Evolutionary conservation across 2,888 invertebrate genomes (phyloP), one percentile per base, ranked within the genome.

Genomic region (Caenorhabditis zanzibari): DNA sequence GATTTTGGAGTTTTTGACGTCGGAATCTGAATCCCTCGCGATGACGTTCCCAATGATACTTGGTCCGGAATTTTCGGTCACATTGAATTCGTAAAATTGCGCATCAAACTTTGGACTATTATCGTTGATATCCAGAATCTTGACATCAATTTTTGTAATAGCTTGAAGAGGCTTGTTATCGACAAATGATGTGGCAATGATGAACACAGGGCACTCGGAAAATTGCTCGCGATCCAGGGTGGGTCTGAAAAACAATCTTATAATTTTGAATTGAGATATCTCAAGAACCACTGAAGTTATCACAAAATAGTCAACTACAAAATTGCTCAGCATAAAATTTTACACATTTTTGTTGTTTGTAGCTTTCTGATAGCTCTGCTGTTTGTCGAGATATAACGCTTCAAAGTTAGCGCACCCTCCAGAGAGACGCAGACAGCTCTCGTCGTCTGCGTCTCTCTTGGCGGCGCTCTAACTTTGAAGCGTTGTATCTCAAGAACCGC

Each of bases 21-120:
- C 41, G 3, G 47, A 54, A 92, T 96, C 96, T 0, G 95, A 95
- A 93, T 97, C 97, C 22, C 95, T 95, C 0, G 97, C 96, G 93
- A 96, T 19, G 73, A 97, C 94, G 94, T 93, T 96, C 95, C 86
- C 64, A 4, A 88, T 47, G 9, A 73, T 49, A 7, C 22, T 41
- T 6, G 82, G 74, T 12, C 85, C 82, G 4, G 66, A 63, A 56
- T 81, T 91, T 79, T 88, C 82, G 19, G 58, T 61, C n/a, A 88
- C 54, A 16, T 89, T 88, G 84, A 85, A 77, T 19, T 54, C 54
- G 22, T 85, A 85, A 16, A 79, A 22, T 47, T 63, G 56, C 14
- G 72, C 47, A 6, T 69, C 61, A 96, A 98, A 98, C 92, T 95
- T 95, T 0, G 98, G 98, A 84, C 95, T 94, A 93, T 98, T 97